Conservation (phyloP, 2,888 invertebrate species). For the Netelia inedita region DNA sequence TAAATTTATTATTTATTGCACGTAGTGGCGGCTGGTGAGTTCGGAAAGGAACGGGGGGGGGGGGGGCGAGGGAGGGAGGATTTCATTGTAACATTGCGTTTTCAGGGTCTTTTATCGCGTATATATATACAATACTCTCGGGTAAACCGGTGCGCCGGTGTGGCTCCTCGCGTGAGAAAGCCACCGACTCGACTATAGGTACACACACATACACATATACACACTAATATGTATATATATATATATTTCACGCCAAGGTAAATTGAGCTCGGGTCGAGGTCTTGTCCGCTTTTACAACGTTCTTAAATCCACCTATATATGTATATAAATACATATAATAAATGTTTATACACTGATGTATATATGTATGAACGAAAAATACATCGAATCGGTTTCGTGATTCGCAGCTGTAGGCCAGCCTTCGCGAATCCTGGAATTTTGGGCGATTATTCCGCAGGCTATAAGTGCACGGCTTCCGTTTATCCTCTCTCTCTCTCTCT, state of each 20-base stretch:
- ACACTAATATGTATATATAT: neutral
- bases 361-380: slow-evolving; percentile 2
- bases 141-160: slow-evolving; percentile 23
- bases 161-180: slow-evolving; percentile 65
- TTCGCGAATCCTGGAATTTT: slow-evolving; percentile 30
- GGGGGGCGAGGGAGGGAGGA: neutral
- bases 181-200: slow-evolving; percentile 41
- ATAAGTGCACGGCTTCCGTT: slow-evolving; percentile 23
- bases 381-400: slow-evolving; percentile 29
- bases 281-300: slow-evolving; percentile 37
- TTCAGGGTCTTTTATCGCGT: slow-evolving; percentile 40
- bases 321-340: neutral
- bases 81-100: slow-evolving; percentile 34
- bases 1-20: slow-evolving; percentile 19
- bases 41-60: no score
- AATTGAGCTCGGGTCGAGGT: slow-evolving; percentile 68
- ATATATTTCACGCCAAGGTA: slow-evolving; percentile 61
- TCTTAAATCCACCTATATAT: slow-evolving; percentile 35
- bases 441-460: slow-evolving; percentile 11
- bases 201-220: neutral
- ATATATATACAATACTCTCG: slow-evolving; percentile 41
- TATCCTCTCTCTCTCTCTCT: neutral
- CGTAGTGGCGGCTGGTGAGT: neutral
- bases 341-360: slow-evolving; percentile 5
- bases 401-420: slow-evolving; percentile 3